Conservation (phyloP, 2,113 vertebrate genomes). For the Archilochus colubris region DNA sequence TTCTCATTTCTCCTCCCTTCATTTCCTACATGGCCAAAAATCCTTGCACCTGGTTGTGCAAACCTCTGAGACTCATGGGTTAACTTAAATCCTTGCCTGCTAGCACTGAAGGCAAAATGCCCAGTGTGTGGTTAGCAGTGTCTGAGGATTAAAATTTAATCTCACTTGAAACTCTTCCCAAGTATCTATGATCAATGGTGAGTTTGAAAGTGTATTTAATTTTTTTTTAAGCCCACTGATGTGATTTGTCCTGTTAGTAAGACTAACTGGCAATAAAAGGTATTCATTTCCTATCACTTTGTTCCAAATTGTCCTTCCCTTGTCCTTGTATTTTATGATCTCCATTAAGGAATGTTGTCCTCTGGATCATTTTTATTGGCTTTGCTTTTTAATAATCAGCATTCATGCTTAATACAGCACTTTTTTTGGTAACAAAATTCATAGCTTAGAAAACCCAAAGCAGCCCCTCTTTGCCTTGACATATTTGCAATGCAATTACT, state of each 20-base stretch:
- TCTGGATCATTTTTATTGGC: constrained; percentile 46
- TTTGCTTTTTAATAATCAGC: constrained; percentile 39
- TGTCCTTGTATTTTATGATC: constrained; percentile 21
- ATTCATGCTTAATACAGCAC: constrained; percentile 26
- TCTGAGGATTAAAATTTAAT: neutral
- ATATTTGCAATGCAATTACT: neutral
- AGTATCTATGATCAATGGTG: neutral
- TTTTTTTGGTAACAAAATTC: constrained; percentile 20
- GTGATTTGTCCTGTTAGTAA: constrained; percentile 4
- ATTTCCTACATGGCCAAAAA: neutral
- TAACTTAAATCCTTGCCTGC: neutral
- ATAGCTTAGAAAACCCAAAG: neutral
- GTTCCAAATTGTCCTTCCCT: neutral
- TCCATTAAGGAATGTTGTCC: constrained; percentile 36
- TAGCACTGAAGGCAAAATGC: neutral
- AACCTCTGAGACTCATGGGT: neutral
- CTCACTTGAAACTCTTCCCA: neutral
- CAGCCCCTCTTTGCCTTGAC: neutral
- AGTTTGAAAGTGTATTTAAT: neutral
- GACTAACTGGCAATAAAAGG: neutral
- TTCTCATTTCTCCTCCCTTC: neutral
- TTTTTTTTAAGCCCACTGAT: neutral
- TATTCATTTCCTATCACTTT: neutral
- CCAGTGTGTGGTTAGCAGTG: neutral
- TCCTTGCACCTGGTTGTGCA: neutral